Percentiles rank a stretch among this genome's conserved stretches.
Conservation (phyloP, 2,888 invertebrate genomes). For the Yponomeuta malinellus region DNA sequence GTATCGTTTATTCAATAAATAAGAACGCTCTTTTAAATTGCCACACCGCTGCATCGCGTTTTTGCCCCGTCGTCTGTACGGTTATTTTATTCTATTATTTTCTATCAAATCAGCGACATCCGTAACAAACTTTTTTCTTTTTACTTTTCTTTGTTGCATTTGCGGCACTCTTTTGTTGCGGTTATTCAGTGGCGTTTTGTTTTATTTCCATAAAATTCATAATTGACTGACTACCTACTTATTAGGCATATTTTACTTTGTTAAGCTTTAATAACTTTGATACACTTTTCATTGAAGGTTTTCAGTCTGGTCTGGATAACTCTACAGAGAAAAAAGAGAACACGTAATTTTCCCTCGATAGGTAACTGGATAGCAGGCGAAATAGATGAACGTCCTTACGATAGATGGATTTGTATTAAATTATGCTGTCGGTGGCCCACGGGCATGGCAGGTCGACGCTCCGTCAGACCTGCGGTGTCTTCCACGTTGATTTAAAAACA, state of each 20-base stretch:
- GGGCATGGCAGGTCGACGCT: slow-evolving; percentile 9
- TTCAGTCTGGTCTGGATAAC: no score
- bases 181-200: not conserved
- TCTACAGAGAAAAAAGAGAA: not conserved
- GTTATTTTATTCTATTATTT: slow-evolving; percentile 30
- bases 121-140: slow-evolving; percentile 34
- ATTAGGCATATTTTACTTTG: no score
- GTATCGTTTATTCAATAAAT: not conserved
- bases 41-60: slow-evolving; percentile 1
- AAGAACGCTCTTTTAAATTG: not conserved
- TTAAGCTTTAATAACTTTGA: no score
- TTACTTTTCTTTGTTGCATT: slow-evolving; percentile 8
- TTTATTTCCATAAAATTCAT: not conserved
- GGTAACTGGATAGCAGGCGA: not conserved
- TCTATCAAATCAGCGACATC: slow-evolving; percentile 39
- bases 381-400: slow-evolving; percentile 20
- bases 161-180: slow-evolving; percentile 7
- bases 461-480: not conserved
- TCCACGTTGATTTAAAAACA: not conserved
- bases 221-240: not conserved
- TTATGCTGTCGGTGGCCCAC: slow-evolving; percentile 30
- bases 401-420: slow-evolving; percentile 49
- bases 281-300: no score
- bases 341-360: not conserved
- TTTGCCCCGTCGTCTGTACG: not conserved